Evolutionary conservation across 2,888 invertebrate genomes (phyloP), one percentile per base, ranked within the genome.

Genomic region (Hoplodrina ambigua): DNA sequence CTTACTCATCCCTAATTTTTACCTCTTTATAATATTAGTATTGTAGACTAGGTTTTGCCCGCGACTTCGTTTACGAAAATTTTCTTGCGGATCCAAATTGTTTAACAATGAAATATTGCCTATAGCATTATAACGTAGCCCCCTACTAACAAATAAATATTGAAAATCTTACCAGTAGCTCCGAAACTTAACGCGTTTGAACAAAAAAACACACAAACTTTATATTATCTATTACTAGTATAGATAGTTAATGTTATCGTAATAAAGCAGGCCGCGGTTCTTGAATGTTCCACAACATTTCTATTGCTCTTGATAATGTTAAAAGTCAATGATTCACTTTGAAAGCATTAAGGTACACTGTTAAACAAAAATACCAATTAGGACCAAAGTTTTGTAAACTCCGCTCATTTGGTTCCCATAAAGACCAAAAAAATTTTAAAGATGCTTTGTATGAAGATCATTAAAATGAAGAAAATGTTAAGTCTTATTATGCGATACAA

Each of bases 231-330:
- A 33, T 6, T 33, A 33, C 33, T 33, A 33, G 8, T 37, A 8
- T 37, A 33, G 19, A 37, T 25, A 53, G 37, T 73, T 59, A 59
- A 57, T 44, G 63, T 66, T 72, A 81, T 77, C 71, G 52, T 25
- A 37, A 55, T 55, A 25, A 75, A 64, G 46, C 52, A 37, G n/a
- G 20, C 56, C 60, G 59, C 33, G 25, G 37, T 66, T 80, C 77
- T 76, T 76, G 58, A 76, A 66, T 81, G 52, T 76, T 63, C 65
- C 19, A 37, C 49, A 49, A 56, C 55, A 15, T 49, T 15, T 56
- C 11, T 55, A 33, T 41, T 3, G 44, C n/a, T 49, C 25, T 55
- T 57, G 11, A 49, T 57, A 41, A 30, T 15, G 37, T 55, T 5
- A 15, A 33, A 25, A 49, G 46, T 20, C 46, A 73, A 33, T 17